These are phyloP conservation scores for Sminthopsis crassicaudata DNA, from an alignment of 2,113 vertebrate genomes.

Conservation along the genomic window DNA sequence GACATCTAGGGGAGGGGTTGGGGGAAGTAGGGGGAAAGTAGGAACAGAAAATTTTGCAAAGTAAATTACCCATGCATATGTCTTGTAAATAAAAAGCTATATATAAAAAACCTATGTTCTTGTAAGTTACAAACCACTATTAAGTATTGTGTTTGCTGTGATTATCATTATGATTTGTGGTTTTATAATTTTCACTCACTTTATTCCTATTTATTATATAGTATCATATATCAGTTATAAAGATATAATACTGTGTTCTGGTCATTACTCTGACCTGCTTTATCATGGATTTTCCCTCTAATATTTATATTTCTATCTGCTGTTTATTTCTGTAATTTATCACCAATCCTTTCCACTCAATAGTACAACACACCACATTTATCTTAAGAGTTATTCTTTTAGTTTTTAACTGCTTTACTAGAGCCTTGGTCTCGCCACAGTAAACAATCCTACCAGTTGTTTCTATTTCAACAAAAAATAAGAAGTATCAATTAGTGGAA, in stretches of 20 bases:
- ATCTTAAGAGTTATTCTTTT: background rate
- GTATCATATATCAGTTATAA: background rate
- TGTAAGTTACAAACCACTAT: background rate
- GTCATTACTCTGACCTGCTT: background rate
- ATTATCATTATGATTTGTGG: background rate
- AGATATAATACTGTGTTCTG: background rate
- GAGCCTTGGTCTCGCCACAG: background rate
- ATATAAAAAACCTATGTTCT: background rate
- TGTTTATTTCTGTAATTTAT: constrained; percentile 4
- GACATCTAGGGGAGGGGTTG: no score
- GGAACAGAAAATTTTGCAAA: no score
- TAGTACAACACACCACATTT: background rate
- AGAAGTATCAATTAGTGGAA: background rate
- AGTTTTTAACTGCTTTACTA: background rate
- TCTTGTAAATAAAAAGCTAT: no score
- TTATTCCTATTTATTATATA: background rate
- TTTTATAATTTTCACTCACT: background rate
- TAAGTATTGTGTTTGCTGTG: background rate
- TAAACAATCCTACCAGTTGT: background rate
- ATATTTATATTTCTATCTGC: background rate
- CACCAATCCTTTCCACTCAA: background rate
- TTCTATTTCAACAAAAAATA: background rate
- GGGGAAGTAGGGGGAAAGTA: no score
- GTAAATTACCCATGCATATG: no score
- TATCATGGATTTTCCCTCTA: background rate